Percentiles rank a stretch among this genome's conserved stretches.
phyloP scores from a whole-genome alignment of 2,113 vertebrate genomes.

The Passerina amoena region DNA sequence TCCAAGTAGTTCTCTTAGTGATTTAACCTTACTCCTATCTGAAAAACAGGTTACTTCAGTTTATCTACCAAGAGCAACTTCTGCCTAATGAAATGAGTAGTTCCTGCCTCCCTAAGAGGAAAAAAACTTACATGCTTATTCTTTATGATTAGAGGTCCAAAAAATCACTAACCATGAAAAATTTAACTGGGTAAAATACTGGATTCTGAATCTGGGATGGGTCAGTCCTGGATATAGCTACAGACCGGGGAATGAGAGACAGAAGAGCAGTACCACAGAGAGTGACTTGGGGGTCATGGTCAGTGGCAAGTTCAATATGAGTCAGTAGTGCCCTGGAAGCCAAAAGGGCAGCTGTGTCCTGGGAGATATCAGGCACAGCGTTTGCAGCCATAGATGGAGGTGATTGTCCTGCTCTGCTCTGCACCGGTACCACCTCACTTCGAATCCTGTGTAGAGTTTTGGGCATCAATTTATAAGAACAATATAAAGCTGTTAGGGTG shows the following conservation, averaged over 20 bases:
- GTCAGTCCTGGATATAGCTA: neutral
- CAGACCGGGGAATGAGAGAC: neutral
- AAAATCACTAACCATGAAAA: neutral
- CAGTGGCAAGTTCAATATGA: neutral
- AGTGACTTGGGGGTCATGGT: fast-evolving
- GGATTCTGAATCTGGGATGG: neutral
- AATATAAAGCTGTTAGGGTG: neutral
- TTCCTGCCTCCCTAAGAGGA: neutral
- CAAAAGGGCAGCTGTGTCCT: fast-evolving
- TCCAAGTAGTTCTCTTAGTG: neutral
- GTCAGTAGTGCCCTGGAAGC: neutral
- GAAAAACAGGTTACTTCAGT: neutral
- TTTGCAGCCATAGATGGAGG: fast-evolving
- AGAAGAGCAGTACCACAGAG: neutral
- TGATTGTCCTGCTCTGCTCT: neutral
- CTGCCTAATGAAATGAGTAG: neutral
- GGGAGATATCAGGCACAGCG: neutral
- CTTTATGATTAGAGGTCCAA: neutral
- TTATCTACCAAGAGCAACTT: neutral
- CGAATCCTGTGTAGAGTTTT: neutral
- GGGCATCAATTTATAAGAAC: neutral
- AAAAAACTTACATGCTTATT: neutral
- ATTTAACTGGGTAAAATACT: neutral
- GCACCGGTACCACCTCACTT: neutral
- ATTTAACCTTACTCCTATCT: neutral